phyloP scores from a whole-genome alignment of 2,113 vertebrate species.

The Petaurus breviceps region DNA sequence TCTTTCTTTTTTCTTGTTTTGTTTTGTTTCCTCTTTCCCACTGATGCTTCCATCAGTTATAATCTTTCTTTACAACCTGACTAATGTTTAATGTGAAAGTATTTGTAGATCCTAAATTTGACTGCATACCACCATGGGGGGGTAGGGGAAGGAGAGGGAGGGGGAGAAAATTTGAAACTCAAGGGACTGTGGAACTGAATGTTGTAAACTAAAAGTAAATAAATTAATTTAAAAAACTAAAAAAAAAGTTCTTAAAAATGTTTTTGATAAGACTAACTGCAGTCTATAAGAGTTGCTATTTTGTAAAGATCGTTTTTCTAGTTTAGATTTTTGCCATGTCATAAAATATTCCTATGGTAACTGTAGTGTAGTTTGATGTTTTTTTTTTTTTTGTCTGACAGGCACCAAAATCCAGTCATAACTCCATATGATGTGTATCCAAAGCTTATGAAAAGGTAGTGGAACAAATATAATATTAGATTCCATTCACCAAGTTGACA shows the following conservation, averaged over 20 bases:
- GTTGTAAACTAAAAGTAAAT: too few relatives aligned
- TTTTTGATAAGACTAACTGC: background rate
- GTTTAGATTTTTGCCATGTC: background rate
- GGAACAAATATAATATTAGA: background rate
- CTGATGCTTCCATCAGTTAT: too few relatives aligned
- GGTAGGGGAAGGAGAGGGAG: too few relatives aligned
- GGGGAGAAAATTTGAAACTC: too few relatives aligned
- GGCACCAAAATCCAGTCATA: background rate
- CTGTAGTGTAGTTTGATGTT: background rate
- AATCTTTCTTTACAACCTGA: too few relatives aligned
- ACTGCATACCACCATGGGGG: too few relatives aligned
- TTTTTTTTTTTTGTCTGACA: background rate
- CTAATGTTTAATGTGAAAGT: too few relatives aligned
- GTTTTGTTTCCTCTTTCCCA: too few relatives aligned
- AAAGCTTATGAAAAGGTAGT: background rate
- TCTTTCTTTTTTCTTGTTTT: too few relatives aligned
- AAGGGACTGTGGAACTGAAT: too few relatives aligned
- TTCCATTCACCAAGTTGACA: background rate
- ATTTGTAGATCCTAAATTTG: too few relatives aligned
- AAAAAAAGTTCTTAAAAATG: background rate
- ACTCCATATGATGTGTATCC: background rate
- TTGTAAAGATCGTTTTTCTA: background rate
- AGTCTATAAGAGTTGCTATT: background rate
- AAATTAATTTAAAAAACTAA: too few relatives aligned
- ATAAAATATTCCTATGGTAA: background rate